Evolutionary conservation across 2,888 invertebrate species (phyloP).

Genomic region (Epinotia bilunana): DNA sequence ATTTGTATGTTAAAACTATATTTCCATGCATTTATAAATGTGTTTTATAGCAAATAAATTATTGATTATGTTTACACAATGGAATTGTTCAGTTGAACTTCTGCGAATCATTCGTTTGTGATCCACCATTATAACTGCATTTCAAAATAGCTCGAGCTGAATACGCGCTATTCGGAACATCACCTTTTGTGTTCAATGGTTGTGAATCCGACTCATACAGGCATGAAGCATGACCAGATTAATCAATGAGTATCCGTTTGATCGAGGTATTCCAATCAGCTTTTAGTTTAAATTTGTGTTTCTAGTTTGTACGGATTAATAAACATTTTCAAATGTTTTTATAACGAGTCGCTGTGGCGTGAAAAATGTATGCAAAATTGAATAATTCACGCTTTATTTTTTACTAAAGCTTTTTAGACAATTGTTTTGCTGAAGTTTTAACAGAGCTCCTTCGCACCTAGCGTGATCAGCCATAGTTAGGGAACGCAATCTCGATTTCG

Average conservation of each 20-base stretch:
- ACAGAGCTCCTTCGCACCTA: no score
- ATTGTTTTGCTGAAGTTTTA: no score
- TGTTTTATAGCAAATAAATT: no score
- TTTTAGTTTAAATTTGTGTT: not conserved
- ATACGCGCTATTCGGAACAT: conserved; percentile 5
- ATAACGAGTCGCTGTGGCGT: not conserved
- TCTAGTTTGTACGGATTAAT: not conserved
- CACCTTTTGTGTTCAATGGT: conserved; percentile 8
- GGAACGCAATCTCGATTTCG: no score
- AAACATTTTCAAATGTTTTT: not conserved
- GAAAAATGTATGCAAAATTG: not conserved
- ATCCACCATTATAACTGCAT: not conserved
- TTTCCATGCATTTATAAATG: no score
- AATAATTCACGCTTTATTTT: not conserved
- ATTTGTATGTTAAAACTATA: no score
- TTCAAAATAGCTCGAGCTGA: not conserved
- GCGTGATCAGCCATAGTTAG: no score
- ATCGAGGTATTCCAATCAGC: conserved; percentile 8
- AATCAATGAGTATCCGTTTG: conserved; percentile 22
- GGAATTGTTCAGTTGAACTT: not conserved
- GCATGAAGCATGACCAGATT: conserved; percentile 1
- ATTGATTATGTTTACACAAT: no score
- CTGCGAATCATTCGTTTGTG: not conserved
- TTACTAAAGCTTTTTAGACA: not conserved
- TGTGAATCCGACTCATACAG: conserved; percentile 1